Base-by-base conservation (phyloP, 2,113 vertebrate genomes). In the Perca schrenkii region DNA sequence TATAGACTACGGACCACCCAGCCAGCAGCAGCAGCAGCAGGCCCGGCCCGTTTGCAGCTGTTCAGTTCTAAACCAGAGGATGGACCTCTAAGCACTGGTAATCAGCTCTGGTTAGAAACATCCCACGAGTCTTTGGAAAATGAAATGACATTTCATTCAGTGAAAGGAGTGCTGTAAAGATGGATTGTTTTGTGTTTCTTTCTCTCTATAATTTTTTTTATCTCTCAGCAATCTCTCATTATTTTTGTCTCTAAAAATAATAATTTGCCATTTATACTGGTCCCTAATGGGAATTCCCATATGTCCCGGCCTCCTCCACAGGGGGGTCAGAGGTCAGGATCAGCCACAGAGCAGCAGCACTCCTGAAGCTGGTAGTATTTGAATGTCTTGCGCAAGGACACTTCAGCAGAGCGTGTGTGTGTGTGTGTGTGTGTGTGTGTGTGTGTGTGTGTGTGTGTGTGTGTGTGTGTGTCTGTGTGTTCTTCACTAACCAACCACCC, bases 1-100 rank as follows among this genome's bases (percentile, higher is more conserved):
- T 61, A 43, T 65, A 73, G 86, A 73, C 76, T 54, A 53, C 3
- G 47, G 91, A 93, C 94, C 93, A 95, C 94, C 93, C 89, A 91
- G 74, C 60, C 25, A 22, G 28, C n/a, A 52, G 47, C 64, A 66
- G 64, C n/a, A 52, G 47, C 64, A 66, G 64, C 64, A 67, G 46
- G 22, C 47, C 56, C 2, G 53, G 74, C 58, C 75, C 56, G 40
- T 86, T 75, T 89, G 80, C 83, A 91, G 87, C 81, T 89, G 79
- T 83, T 85, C 19, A 60, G 67, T 66, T 70, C 74, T 19, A 77
- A 83, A 87, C 63, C 72, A 80, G 66, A 14, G 22, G 80, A 82
- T 43, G 4, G 58, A 79, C 36, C 74, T 77, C 22, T 17, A 11
- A 57, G 65, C 77, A 16, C 58, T 80, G 75, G 75, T 79, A 81